Evolutionary conservation across 2,797 vertebrate genomes (phyloP), one percentile per base, ranked within the genome.

Genomic region (Emydoidea blandingii): DNA sequence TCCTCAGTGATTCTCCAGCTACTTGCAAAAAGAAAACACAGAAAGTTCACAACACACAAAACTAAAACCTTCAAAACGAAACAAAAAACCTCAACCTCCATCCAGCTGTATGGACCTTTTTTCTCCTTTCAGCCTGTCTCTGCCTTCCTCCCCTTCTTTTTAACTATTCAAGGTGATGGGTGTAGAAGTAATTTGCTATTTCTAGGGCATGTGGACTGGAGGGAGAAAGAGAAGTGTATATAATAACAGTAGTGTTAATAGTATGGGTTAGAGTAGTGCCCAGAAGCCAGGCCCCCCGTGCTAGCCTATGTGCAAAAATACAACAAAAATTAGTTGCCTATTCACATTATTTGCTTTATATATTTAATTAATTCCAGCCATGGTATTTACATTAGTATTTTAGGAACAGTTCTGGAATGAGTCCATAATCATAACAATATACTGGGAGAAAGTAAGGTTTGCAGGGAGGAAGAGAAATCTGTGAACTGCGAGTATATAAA

Each of bases 341-440:
- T 41, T 72, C 19, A 11, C 21, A 72, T 23, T 41, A 10, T 47
- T 76, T 25, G 12, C 23, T 47, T 47, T 18, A 78, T 49, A 78
- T 49, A 16, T 31, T 62, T 62, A 16, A 62, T 47, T 78, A 49
- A 87, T 78, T 81, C 15, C 11, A 79, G 2, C 15, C 83, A 3
- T 41, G 74, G 52, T 81, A 79, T 0, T 0, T 65, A 76, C 86
- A 44, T 3, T 16, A 74, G 1, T 37, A 50, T 3, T 81, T 5
- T 25, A 88, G 23, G 54, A 93, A 86, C 74, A 6, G 14, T 91
- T 87, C n/a, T 79, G 34, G 6, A 31, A 89, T 49, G 18, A 81
- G 47, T 76, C 16, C 87, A 3, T 49, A 49, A 2, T 57, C 37
- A 88, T 37, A 52, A n/a, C n/a, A 62, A 37, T 78, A 85, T 2